Evolutionary conservation across 2,888 invertebrate genomes (phyloP).

Genomic region (Drosophila macrospina): DNA sequence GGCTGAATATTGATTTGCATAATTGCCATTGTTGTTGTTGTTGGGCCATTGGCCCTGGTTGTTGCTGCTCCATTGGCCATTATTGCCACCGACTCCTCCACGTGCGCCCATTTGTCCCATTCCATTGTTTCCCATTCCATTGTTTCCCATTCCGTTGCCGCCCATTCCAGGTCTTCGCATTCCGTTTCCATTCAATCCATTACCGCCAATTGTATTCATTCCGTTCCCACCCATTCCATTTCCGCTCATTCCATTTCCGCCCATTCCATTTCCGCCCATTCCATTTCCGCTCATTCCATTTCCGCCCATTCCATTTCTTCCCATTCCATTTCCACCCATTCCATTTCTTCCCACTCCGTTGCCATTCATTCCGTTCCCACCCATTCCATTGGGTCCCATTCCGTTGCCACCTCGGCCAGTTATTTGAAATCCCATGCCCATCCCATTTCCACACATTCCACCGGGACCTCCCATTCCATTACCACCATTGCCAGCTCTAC

Average conservation of each 20-base stretch:
- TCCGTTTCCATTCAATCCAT: conserved; percentile 19
- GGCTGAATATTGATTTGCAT: conserved; percentile 26
- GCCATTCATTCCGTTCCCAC: conserved; percentile 14
- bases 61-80: conserved; percentile 28
- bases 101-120: conserved; percentile 11
- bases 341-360: not conserved
- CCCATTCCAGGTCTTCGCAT: conserved; percentile 15
- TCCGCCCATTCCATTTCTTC: conserved; percentile 13
- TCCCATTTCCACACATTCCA: conserved; percentile 9
- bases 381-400: conserved; percentile 24
- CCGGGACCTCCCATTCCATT: conserved; percentile 13
- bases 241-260: conserved; percentile 14
- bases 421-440: conserved; percentile 9
- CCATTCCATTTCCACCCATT: conserved; percentile 14
- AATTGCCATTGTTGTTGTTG: conserved; percentile 18
- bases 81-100: conserved; percentile 7
- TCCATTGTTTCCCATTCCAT: conserved; percentile 27
- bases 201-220: too few relatives aligned
- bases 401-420: conserved; percentile 4
- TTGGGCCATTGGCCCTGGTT: conserved; percentile 14
- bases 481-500: conserved; percentile 4
- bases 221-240: conserved; percentile 27
- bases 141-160: conserved; percentile 14
- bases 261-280: conserved; percentile 10
- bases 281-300: conserved; percentile 13